Base-by-base conservation (phyloP, 2,888 invertebrate species). In the Gasteruption jaculator region DNA sequence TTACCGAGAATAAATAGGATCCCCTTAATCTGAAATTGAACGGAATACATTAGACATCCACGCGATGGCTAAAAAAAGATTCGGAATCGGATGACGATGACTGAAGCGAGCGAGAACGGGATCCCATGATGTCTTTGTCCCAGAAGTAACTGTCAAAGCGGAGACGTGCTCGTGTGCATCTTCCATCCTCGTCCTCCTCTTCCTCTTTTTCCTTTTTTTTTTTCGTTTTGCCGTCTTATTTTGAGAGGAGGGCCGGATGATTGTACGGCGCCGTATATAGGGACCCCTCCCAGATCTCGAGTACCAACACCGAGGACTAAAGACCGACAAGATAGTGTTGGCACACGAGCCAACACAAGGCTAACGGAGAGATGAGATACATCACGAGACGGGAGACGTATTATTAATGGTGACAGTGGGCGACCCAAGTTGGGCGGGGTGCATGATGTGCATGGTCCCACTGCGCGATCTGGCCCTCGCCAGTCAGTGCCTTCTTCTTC, bases 331-430 rank as follows among this genome's bases (percentile, higher is more conserved):
- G 45, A n/a, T n/a, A n/a, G n/a, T 41, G 48, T 49, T 49, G 47
- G 51, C 45, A 41, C 29, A 14, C 48, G 48, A 43, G 43, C 50
- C 27, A 5, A 48, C 43, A 47, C 51, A 48, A 50, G 55, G 58
- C 53, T 56, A 43, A 47, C 48, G 50, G 57, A 55, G 47, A 59
- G 64, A 68, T 66, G 67, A 69, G 68, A 70, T 70, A 69, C 68
- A 69, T 69, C 69, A 68, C 64, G 62, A 61, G 61, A 68, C 66
- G 64, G 63, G 65, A 66, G 68, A 69, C 68, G 68, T 68, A 69
- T 70, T 69, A 70, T 70, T 70, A 70, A 70, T 69, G 69, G 69
- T 70, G 69, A 70, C 69, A 70, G 69, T 69, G 68, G 69, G 68
- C 68, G 69, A 69, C 69, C 60, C 63, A 57, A 58, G 63, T 62